These are phyloP conservation scores for Porites lobata DNA, from an alignment of 92 coral and sea anemone genomes.

Conservation along the genomic window DNA sequence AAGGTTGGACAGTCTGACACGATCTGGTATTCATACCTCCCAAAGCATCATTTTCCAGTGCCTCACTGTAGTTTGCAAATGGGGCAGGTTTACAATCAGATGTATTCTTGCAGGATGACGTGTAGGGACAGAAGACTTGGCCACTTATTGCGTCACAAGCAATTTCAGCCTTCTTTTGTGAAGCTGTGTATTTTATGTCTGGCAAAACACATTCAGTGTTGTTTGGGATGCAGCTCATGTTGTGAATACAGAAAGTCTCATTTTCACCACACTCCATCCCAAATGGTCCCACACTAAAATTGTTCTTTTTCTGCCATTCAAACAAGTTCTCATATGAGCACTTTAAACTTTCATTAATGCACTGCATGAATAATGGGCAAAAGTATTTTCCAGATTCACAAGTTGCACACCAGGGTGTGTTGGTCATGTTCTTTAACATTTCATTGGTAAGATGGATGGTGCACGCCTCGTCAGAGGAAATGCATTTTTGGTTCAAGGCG, in stretches of 20 bases:
- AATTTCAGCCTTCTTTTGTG: conserved; percentile 1
- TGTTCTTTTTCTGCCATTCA: conserved; percentile 63
- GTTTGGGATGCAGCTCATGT: conserved; percentile 43
- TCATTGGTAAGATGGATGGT: conserved; percentile 27
- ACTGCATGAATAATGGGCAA: conserved; percentile 67
- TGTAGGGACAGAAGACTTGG: conserved; percentile 17
- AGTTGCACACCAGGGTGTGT: conserved; percentile 63
- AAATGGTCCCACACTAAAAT: conserved; percentile 38
- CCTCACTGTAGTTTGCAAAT: not conserved
- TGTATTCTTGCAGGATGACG: conserved; percentile 5
- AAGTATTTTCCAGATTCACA: conserved; percentile 55
- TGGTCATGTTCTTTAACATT: conserved; percentile 11
- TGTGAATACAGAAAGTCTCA: conserved; percentile 61
- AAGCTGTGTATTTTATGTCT: not conserved
- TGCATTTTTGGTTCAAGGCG: conserved; percentile 24
- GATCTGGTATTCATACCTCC: conserved; percentile 26
- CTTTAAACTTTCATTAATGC: conserved; percentile 43
- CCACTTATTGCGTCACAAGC: not conserved
- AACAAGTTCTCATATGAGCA: conserved; percentile 61
- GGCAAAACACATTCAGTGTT: not conserved
- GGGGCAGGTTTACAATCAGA: conserved; percentile 20
- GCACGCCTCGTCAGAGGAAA: conserved; percentile 10
- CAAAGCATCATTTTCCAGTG: conserved; percentile 11
- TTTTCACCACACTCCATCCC: conserved; percentile 51
- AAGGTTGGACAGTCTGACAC: not conserved